These are phyloP conservation scores for Dione vanillae DNA, from an alignment of 2,888 invertebrate genomes.

Conservation along the genomic window DNA sequence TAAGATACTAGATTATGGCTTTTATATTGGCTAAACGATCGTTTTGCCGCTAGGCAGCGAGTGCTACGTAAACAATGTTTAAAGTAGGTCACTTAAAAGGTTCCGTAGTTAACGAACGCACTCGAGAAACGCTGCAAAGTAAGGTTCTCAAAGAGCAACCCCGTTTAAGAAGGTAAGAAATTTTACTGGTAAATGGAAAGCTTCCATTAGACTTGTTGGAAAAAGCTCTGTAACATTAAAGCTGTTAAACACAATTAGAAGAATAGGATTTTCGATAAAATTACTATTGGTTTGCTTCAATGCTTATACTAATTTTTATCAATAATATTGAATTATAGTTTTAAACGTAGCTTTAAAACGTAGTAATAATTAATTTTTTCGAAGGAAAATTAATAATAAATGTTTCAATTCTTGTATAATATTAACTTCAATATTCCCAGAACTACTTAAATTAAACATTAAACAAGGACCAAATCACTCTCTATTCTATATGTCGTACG, in stretches of 20 bases:
- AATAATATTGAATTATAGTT: too few species aligned
- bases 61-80: constrained; percentile 15
- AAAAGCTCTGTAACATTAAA: not conserved
- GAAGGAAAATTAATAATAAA: too few species aligned
- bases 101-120: constrained; percentile 24
- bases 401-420: too few species aligned
- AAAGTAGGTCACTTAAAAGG: constrained; percentile 30
- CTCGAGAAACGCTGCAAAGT: constrained; percentile 17
- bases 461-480: too few species aligned
- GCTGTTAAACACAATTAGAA: too few species aligned
- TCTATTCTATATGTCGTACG: too few species aligned
- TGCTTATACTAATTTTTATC: too few species aligned
- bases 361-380: too few species aligned
- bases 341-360: too few species aligned
- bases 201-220: not conserved
- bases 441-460: too few species aligned
- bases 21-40: constrained; percentile 6
- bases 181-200: constrained; percentile 5
- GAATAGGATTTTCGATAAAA: not conserved
- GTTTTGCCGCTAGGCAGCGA: not conserved
- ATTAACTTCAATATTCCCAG: too few species aligned
- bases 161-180: not conserved
- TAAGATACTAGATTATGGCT: not conserved
- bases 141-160: constrained; percentile 10
- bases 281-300: too few species aligned